A percentile compares a stretch with the other conserved stretches of the same genome.
Evolutionary conservation across 2,888 invertebrate species (phyloP).

Genomic region (Notocelia uddmanniana): DNA sequence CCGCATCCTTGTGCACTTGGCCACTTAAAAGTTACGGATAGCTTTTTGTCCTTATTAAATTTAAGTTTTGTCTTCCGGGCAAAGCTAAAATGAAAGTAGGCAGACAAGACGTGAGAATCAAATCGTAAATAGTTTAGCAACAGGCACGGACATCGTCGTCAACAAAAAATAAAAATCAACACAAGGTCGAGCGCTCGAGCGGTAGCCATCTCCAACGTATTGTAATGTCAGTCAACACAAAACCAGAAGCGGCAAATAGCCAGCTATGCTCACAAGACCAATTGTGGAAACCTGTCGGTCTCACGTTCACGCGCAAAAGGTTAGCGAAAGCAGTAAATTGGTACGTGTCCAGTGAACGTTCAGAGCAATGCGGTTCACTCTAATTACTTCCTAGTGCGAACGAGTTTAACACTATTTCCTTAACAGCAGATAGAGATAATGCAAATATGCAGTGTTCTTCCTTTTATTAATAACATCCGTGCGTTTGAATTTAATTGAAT

Average conservation of each 20-base stretch:
- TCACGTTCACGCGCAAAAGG: constrained; percentile 46
- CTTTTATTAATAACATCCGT: constrained; percentile 26
- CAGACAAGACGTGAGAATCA: constrained; percentile 31
- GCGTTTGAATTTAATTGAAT: constrained; percentile 52
- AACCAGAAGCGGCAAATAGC: constrained; percentile 41
- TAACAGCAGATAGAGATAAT: constrained; percentile 36
- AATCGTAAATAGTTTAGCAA: neutral
- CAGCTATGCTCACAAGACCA: constrained; percentile 20
- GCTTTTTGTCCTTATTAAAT: constrained; percentile 36
- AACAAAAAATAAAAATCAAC: constrained; percentile 31
- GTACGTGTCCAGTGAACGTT: constrained; percentile 61
- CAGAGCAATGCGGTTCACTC: constrained; percentile 55
- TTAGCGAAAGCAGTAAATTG: constrained; percentile 59
- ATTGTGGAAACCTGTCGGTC: constrained; percentile 40
- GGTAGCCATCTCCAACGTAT: constrained; percentile 26
- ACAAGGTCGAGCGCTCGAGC: constrained; percentile 32
- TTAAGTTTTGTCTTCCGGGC: constrained; percentile 36
- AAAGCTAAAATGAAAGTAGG: constrained; percentile 23
- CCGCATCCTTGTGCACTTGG: constrained; percentile 35
- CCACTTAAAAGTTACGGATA: constrained; percentile 29
- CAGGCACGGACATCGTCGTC: constrained; percentile 11
- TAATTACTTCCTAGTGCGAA: constrained; percentile 62
- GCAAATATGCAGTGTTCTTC: constrained; percentile 26
- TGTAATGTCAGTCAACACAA: constrained; percentile 42
- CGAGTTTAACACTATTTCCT: constrained; percentile 45